Conservation (phyloP, 2,797 vertebrate genomes). For the Halcyon badia region DNA sequence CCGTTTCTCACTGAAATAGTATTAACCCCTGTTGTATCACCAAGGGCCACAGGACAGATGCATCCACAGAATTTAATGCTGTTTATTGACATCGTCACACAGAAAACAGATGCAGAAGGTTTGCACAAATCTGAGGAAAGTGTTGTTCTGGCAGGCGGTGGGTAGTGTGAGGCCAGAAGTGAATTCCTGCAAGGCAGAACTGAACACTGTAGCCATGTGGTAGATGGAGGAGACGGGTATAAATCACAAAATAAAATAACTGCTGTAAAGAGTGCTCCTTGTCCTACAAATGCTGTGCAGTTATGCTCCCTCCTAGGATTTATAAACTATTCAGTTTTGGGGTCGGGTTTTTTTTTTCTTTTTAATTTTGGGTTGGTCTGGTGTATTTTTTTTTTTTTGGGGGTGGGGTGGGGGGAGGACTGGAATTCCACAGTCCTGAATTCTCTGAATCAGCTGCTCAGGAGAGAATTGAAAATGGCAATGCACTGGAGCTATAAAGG, state of each 20-base stretch:
- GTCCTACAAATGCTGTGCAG: conserved; percentile 39
- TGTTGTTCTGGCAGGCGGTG: background rate
- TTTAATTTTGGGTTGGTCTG: no score
- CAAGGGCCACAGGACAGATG: background rate
- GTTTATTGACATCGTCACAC: background rate
- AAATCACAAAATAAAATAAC: conserved; percentile 66
- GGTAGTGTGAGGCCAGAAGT: background rate
- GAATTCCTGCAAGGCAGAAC: conserved; percentile 40
- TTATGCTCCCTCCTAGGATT: conserved; percentile 49
- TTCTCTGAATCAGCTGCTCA: conserved; percentile 7
- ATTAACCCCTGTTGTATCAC: background rate
- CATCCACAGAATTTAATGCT: background rate
- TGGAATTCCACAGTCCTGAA: conserved; percentile 1
- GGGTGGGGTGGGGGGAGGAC: no score
- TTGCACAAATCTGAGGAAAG: background rate
- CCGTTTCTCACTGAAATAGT: background rate
- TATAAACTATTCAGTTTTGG: conserved; percentile 57
- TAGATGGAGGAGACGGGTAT: conserved; percentile 25
- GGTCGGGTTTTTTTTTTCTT: background rate
- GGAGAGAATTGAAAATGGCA: conserved; percentile 37
- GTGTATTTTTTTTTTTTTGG: no score
- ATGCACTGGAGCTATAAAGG: background rate
- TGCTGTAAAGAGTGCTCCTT: background rate
- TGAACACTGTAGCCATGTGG: conserved; percentile 1
- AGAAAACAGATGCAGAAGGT: background rate